phyloP scores from a whole-genome alignment of 2,113 vertebrate genomes.

The Melanerpes aurifrons region DNA sequence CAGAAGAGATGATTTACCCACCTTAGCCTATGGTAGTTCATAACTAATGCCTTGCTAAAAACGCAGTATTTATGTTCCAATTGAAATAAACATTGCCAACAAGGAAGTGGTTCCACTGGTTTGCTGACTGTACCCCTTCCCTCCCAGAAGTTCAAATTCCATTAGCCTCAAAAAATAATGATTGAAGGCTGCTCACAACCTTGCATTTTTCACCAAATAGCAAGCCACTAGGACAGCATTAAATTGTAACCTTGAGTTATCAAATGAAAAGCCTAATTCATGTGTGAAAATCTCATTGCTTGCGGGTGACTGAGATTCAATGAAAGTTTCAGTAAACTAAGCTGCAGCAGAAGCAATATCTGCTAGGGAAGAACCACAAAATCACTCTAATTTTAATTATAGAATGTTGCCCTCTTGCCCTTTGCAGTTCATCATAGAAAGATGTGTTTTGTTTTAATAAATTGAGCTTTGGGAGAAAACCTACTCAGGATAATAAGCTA shows the following conservation, averaged over 20 bases:
- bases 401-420: constrained; percentile 42
- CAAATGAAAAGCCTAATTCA: constrained; percentile 67
- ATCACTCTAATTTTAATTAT: constrained; percentile 57
- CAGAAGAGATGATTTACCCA: neutral
- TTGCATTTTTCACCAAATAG: constrained; percentile 3
- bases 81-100: neutral
- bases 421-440: constrained; percentile 60
- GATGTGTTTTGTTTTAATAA: constrained; percentile 72
- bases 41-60: neutral
- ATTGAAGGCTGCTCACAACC: neutral
- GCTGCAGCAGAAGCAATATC: constrained; percentile 19
- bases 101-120: neutral
- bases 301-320: constrained; percentile 55
- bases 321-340: constrained; percentile 59
- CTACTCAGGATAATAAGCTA: constrained; percentile 63
- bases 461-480: constrained; percentile 56
- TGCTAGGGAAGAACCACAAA: neutral
- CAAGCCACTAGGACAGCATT: neutral
- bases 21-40: neutral
- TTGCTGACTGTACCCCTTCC: neutral
- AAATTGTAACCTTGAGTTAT: constrained; percentile 35
- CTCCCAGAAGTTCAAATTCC: neutral
- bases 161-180: neutral
- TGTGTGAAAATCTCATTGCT: constrained; percentile 69
- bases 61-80: neutral